Conservation (phyloP, 2,113 vertebrate species). For the Conger conger region DNA sequence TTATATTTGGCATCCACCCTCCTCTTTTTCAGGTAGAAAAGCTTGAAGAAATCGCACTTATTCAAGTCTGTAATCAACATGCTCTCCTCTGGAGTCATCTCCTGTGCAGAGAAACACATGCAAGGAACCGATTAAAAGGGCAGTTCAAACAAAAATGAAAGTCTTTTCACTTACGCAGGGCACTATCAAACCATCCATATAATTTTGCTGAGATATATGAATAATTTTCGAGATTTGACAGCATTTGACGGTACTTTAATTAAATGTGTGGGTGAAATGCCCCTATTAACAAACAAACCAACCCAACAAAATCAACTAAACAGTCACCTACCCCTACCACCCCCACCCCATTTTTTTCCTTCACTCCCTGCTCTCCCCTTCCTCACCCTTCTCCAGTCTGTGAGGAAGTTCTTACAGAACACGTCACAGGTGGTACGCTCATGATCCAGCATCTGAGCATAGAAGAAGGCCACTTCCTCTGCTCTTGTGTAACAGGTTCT, state of each 20-base stretch:
- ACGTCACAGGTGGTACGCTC: constrained; percentile 67
- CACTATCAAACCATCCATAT: too few relatives aligned
- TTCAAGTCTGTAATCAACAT: constrained; percentile 62
- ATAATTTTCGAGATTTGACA: too few relatives aligned
- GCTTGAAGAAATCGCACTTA: constrained; percentile 72
- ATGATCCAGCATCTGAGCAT: constrained; percentile 75
- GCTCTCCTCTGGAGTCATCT: constrained; percentile 68
- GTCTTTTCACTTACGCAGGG: too few relatives aligned
- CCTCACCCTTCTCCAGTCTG: constrained; percentile 72
- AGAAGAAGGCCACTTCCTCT: constrained; percentile 72
- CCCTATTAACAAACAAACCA: constrained; percentile 9
- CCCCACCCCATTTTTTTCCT: neutral
- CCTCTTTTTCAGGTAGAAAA: constrained; percentile 65
- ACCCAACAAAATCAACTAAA: neutral
- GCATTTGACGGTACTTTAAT: too few relatives aligned
- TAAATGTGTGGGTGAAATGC: too few relatives aligned
- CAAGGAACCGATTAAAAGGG: too few relatives aligned
- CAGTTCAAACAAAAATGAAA: too few relatives aligned
- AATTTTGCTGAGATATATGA: too few relatives aligned
- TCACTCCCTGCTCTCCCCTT: neutral
- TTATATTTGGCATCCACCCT: constrained; percentile 69
- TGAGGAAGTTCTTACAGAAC: constrained; percentile 74
- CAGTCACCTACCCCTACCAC: neutral
- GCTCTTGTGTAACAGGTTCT: too few relatives aligned
- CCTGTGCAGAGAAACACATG: constrained; percentile 55